Percentiles rank a stretch among this genome's conserved stretches.
phyloP scores from a whole-genome alignment of 2,888 invertebrate species.

The Holacanthella duospinosa region DNA sequence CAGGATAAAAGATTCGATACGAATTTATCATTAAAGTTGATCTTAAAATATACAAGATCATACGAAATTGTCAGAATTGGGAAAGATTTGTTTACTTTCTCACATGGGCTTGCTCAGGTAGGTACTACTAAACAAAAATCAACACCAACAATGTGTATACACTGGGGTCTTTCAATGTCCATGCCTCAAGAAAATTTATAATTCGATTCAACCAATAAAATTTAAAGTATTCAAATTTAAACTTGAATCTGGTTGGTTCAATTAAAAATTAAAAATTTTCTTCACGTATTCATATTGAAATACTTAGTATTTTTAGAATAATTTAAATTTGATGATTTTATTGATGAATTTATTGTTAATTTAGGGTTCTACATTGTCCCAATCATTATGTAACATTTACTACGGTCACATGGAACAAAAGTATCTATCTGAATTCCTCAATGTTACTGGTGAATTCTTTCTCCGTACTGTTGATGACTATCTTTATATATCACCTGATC shows the following conservation, averaged over 20 bases:
- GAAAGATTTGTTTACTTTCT: slow-evolving; percentile 18
- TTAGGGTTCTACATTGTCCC: slow-evolving; percentile 30
- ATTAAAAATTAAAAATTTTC: too few relatives aligned
- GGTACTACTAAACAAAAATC: too few relatives aligned
- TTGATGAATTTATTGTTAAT: slow-evolving; percentile 4
- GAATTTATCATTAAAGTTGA: neutral
- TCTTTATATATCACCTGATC: slow-evolving; percentile 22
- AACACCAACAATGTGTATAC: too few relatives aligned
- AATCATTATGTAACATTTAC: slow-evolving; percentile 27
- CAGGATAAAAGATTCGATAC: slow-evolving; percentile 9
- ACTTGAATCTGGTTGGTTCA: too few relatives aligned
- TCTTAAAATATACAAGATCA: neutral
- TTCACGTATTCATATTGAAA: slow-evolving; percentile 22
- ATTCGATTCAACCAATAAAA: too few relatives aligned
- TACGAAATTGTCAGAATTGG: slow-evolving; percentile 17
- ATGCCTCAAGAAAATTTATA: too few relatives aligned
- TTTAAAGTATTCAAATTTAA: too few relatives aligned
- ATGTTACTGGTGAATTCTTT: slow-evolving; percentile 21
- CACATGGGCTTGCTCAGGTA: slow-evolving; percentile 29
- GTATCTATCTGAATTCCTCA: slow-evolving; percentile 16
- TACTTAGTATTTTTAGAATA: slow-evolving; percentile 21
- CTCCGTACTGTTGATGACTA: slow-evolving; percentile 30
- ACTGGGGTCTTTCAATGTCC: too few relatives aligned
- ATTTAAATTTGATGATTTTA: slow-evolving; percentile 3
- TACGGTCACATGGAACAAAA: slow-evolving; percentile 27